Evolutionary conservation across 2,888 invertebrate genomes (phyloP), one percentile per base, ranked within the genome.

Genomic region (Tenthredo scrophulariae): DNA sequence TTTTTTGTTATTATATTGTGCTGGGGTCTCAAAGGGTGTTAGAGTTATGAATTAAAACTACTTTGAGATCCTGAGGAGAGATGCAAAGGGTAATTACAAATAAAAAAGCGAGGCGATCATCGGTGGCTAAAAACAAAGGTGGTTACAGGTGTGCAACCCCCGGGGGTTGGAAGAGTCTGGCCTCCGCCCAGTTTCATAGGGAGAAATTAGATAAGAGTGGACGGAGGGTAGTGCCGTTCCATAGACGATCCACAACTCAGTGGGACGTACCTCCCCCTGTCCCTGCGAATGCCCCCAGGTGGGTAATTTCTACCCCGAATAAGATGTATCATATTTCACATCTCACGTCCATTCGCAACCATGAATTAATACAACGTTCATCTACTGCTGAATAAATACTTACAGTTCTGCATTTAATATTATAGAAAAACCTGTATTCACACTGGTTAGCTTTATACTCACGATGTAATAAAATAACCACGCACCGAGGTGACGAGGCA

Each of bases 151-250:
- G 90, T 90, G 89, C 91, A 91, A 92, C 92, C 92, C 92, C 91
- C 90, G 91, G 92, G 91, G 92, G 93, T 91, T 92, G 92, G 92
- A 93, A 92, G 91, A 90, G 89, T 90, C 89, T 91, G 90, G 88
- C 90, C 90, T 92, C 91, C 89, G 91, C 92, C 89, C 92, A 92
- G 91, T 88, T 92, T 92, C 92, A 92, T 92, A 92, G 92, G 91
- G 92, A 92, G 90, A 93, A 93, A 90, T 90, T 91, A 91, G 93
- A 93, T 90, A 93, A 93, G 91, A 90, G 94, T 93, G 93, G 94
- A 91, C 94, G 94, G 91, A 94, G 94, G 93, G 94, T 94, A 91
- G 94, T 95, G 92, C 95, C 95, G 91, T 95, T 95, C 94, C 95
- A 95, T 93, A 95, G 95, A 93, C 95, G 95, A 91, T 94, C 95